Conservation (phyloP, 2,888 invertebrate species). For the Thera obeliscata region DNA sequence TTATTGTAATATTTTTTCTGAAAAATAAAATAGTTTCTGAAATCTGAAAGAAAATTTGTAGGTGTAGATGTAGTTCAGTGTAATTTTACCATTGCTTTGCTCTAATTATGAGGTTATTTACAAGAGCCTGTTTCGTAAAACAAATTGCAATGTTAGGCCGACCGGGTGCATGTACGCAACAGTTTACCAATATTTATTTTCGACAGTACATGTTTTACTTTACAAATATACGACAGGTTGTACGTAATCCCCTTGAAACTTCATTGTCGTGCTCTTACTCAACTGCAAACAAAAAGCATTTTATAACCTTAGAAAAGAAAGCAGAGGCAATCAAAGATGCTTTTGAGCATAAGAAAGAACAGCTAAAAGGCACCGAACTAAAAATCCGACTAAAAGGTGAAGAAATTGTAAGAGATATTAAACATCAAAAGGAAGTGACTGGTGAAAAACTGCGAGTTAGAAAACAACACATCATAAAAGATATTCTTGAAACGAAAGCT, state of each 20-base stretch:
- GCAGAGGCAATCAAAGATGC: slow-evolving; percentile 82
- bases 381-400: slow-evolving; percentile 74
- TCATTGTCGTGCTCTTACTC: slow-evolving; percentile 63
- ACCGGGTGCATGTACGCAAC: slow-evolving; percentile 39
- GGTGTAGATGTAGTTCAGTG: neutral
- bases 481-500: slow-evolving; percentile 88
- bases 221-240: slow-evolving; percentile 45
- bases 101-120: slow-evolving; percentile 60
- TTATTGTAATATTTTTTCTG: too few species aligned
- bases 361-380: slow-evolving; percentile 84
- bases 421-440: slow-evolving; percentile 73
- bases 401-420: slow-evolving; percentile 75
- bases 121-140: slow-evolving; percentile 54
- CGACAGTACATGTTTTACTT: slow-evolving; percentile 49
- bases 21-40: neutral
- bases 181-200: slow-evolving; percentile 47
- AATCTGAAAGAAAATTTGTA: neutral
- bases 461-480: slow-evolving; percentile 87
- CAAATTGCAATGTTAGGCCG: slow-evolving; percentile 52
- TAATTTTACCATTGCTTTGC: neutral
- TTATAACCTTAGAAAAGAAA: slow-evolving; percentile 74
- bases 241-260: slow-evolving; percentile 49
- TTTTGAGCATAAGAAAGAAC: slow-evolving; percentile 86
- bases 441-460: slow-evolving; percentile 80
- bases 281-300: slow-evolving; percentile 70